phyloP scores from a whole-genome alignment of 2,797 vertebrate species.

The Pangasius larnaudii region DNA sequence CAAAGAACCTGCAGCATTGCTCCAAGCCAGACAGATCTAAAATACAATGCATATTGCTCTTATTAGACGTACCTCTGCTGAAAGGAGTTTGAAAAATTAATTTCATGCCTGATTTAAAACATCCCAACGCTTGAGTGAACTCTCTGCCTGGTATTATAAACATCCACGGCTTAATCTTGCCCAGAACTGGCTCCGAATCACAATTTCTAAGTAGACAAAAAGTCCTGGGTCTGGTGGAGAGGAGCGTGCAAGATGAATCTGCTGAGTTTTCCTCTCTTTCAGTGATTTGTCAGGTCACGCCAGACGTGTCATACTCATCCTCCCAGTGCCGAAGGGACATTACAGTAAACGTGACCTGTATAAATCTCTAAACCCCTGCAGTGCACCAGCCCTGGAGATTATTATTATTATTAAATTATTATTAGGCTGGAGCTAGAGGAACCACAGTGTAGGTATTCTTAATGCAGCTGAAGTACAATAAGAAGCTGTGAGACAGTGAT shows the following conservation, averaged over 20 bases:
- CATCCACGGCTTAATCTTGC: conserved; percentile 66
- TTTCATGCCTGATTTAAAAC: conserved; percentile 77
- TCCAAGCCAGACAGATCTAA: conserved; percentile 55
- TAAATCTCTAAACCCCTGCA: conserved; percentile 29
- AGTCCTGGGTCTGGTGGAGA: conserved; percentile 49
- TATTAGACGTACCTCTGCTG: conserved; percentile 61
- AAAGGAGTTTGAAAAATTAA: conserved; percentile 71
- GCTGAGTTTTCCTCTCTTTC: conserved; percentile 39
- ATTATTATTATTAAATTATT: not conserved
- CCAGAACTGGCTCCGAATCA: conserved; percentile 55
- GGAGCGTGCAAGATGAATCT: conserved; percentile 46
- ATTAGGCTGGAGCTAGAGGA: not conserved
- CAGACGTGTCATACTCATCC: conserved; percentile 23
- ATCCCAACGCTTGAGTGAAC: conserved; percentile 62
- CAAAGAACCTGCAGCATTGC: conserved; percentile 54
- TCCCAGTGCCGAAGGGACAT: conserved; percentile 1
- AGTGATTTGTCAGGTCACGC: conserved; percentile 58
- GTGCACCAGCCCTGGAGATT: not conserved
- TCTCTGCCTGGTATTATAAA: conserved; percentile 69
- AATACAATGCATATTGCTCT: conserved; percentile 63
- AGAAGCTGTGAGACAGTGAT: conserved; percentile 43
- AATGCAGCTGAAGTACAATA: conserved; percentile 21
- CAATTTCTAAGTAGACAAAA: conserved; percentile 53
- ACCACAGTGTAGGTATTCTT: conserved; percentile 41
- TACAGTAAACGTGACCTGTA: conserved; percentile 39